Evolutionary conservation across 2,888 invertebrate species (phyloP).

Genomic region (Keiferia lycopersicella): DNA sequence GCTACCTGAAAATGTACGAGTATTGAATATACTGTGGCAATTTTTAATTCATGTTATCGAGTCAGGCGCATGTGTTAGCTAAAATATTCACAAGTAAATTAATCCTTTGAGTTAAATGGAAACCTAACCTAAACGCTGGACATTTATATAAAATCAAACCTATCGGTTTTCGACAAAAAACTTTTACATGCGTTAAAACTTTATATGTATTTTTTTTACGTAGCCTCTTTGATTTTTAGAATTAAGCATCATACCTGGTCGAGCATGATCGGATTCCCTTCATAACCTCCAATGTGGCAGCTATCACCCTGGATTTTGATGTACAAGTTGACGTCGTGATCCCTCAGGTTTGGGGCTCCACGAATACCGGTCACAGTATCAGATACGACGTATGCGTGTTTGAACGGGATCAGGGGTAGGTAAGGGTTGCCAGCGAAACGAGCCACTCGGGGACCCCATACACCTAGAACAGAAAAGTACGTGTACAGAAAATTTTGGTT

Average conservation of each 20-base stretch:
- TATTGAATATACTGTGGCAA: not conserved
- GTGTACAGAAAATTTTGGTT: not conserved
- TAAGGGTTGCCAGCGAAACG: slow-evolving; percentile 83
- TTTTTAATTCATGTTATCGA: not conserved
- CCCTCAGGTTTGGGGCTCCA: slow-evolving; percentile 90
- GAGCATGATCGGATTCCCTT: slow-evolving; percentile 90
- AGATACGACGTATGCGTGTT: slow-evolving; percentile 93
- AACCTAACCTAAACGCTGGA: no score
- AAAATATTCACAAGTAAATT: no score
- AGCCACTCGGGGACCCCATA: slow-evolving; percentile 90
- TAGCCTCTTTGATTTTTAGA: no score
- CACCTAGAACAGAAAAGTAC: slow-evolving; percentile 65
- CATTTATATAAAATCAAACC: no score
- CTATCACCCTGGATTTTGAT: slow-evolving; percentile 92
- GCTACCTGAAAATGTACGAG: slow-evolving; percentile 75
- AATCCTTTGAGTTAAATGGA: no score
- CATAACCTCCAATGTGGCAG: slow-evolving; percentile 93
- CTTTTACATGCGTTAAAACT: no score
- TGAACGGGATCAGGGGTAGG: slow-evolving; percentile 91
- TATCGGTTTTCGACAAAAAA: no score
- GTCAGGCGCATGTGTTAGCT: not conserved
- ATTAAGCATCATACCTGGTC: slow-evolving; percentile 84
- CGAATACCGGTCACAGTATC: slow-evolving; percentile 88
- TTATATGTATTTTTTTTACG: no score
- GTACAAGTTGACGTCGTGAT: slow-evolving; percentile 92